These are phyloP conservation scores for Crocuta crocuta DNA, from an alignment of 2,113 vertebrate species.

Conservation along the genomic window DNA sequence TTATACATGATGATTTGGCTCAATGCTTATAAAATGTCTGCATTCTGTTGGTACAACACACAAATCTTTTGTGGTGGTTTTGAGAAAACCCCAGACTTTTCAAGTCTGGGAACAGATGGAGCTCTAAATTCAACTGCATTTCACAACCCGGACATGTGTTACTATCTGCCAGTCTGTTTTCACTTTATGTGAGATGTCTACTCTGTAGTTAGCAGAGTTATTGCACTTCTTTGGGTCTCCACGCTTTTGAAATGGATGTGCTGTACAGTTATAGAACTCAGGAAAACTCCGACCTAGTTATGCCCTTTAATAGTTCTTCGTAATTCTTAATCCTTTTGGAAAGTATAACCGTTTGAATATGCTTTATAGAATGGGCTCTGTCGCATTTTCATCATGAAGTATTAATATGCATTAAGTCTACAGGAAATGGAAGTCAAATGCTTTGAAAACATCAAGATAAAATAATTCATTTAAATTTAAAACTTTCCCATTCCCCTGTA, in stretches of 20 bases:
- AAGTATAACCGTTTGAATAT: conserved; percentile 38
- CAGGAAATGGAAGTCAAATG: background rate
- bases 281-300: background rate
- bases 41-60: conserved; percentile 73
- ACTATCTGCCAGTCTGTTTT: conserved; percentile 76
- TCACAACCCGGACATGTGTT: conserved; percentile 82
- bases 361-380: background rate
- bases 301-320: background rate
- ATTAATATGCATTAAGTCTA: background rate
- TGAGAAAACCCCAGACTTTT: conserved; percentile 79
- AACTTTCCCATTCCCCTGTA: background rate
- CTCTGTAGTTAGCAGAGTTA: conserved; percentile 36
- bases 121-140: conserved; percentile 80
- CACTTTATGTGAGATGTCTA: conserved; percentile 36
- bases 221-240: background rate
- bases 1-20: conserved; percentile 71
- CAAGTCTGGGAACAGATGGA: conserved; percentile 83
- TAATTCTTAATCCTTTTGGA: conserved; percentile 5
- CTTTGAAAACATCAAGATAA: background rate
- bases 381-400: background rate
- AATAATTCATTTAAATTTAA: conserved; percentile 2
- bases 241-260: conserved; percentile 71
- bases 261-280: conserved; percentile 66
- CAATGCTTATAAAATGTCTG: conserved; percentile 72
- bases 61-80: conserved; percentile 76